phyloP scores from a whole-genome alignment of 2,113 vertebrate genomes.

The Catharus minimus region DNA sequence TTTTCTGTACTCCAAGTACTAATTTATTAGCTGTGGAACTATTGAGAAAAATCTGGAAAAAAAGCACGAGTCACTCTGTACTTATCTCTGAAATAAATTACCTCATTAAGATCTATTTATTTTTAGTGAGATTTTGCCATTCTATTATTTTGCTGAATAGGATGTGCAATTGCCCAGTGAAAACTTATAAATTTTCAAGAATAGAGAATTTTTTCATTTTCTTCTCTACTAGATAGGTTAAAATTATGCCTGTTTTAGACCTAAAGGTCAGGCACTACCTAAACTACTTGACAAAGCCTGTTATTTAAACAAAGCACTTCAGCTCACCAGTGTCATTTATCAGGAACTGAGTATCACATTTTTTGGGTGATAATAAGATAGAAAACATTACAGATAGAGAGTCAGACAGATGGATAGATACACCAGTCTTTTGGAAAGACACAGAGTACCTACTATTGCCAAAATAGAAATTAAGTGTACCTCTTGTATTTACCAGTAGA shows the following conservation, averaged over 20 bases:
- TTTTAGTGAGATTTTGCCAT: not conserved
- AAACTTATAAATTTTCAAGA: not conserved
- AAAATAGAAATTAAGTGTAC: not conserved
- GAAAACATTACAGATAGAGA: not conserved
- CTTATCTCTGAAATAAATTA: not conserved
- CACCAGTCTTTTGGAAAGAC: not conserved
- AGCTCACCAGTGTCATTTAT: not conserved
- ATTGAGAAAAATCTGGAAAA: not conserved
- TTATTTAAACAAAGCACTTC: slow-evolving; percentile 9
- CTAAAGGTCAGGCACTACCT: slow-evolving; percentile 15
- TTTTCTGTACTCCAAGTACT: not conserved
- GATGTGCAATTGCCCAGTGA: not conserved
- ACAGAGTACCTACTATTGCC: not conserved
- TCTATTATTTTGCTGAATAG: not conserved
- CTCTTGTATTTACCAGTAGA: not conserved
- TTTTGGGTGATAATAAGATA: not conserved
- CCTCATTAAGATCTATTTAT: not conserved
- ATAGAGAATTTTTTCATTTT: not conserved
- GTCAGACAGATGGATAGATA: not conserved
- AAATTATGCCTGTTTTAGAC: not conserved
- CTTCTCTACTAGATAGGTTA: not conserved
- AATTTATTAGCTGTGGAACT: not conserved
- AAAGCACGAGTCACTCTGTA: not conserved
- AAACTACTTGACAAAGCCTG: not conserved
- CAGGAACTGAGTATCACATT: not conserved